Conservation (phyloP, 2,113 vertebrate genomes). For the Albula goreensis region DNA sequence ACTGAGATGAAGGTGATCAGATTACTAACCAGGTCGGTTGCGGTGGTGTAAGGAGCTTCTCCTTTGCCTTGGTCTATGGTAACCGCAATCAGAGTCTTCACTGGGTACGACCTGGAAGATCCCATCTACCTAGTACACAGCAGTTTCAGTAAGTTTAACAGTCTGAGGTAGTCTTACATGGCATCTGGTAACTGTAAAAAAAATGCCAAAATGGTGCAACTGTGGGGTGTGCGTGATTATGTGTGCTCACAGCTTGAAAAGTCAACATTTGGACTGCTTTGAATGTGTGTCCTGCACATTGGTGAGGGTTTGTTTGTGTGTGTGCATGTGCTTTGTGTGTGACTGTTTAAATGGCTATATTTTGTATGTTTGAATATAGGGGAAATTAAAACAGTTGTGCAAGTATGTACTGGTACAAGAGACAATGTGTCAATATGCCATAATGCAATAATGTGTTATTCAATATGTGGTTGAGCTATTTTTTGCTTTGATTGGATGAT, state of each 20-base stretch:
- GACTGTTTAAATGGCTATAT: neutral
- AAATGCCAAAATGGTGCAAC: neutral
- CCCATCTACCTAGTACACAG: constrained; percentile 76
- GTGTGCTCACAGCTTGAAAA: neutral
- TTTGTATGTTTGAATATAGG: neutral
- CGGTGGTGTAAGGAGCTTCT: constrained; percentile 68
- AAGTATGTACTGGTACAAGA: too few species aligned
- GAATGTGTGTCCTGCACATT: too few species aligned
- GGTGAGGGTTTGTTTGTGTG: neutral
- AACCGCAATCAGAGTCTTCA: constrained; percentile 75
- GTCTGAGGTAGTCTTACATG: neutral
- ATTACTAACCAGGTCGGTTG: constrained; percentile 79
- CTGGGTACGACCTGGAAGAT: constrained; percentile 71
- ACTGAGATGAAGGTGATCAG: neutral
- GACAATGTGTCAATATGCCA: neutral
- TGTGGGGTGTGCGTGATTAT: neutral
- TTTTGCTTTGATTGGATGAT: neutral
- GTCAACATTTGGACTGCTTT: too few species aligned
- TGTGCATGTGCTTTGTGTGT: neutral
- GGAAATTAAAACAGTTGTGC: neutral
- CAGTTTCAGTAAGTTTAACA: constrained; percentile 1
- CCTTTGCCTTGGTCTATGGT: constrained; percentile 62
- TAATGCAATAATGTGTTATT: neutral
- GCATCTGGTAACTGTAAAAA: constrained; percentile 2
- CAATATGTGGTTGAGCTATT: neutral